Conservation (phyloP, 2,113 vertebrate species). For the Chloebia gouldiae region DNA sequence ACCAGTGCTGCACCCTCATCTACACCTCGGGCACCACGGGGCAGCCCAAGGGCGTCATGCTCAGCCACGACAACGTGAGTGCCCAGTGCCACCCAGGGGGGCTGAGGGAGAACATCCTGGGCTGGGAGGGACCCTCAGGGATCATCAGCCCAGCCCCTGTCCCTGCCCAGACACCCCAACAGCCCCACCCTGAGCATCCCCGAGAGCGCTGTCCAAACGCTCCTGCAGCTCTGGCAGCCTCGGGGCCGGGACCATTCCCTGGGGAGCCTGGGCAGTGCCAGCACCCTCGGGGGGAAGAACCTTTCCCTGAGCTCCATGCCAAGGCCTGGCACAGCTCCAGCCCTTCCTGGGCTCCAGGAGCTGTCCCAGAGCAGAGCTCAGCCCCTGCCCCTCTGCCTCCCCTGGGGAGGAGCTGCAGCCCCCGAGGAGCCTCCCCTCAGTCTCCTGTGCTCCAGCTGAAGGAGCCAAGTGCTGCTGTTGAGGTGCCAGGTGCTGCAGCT, state of each 20-base stretch:
- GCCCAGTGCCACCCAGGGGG: no score
- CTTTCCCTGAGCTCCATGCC: background rate
- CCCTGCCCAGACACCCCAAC: background rate
- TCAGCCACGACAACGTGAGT: conserved; percentile 94
- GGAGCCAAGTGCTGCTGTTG: rapidly evolving
- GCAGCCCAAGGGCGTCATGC: conserved; percentile 92
- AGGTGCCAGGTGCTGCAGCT: rapidly evolving
- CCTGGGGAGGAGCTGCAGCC: background rate
- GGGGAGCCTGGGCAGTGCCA: background rate
- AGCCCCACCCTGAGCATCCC: background rate
- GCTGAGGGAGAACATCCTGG: background rate
- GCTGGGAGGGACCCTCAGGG: background rate
- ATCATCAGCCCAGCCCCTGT: rapidly evolving
- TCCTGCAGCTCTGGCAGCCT: background rate
- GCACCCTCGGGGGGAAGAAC: background rate
- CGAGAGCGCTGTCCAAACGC: background rate
- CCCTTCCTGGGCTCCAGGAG: background rate
- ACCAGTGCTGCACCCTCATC: conserved; percentile 90
- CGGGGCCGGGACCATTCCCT: background rate
- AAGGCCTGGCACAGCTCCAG: background rate
- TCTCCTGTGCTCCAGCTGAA: background rate
- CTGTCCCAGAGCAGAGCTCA: no score
- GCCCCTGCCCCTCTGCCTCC: background rate
- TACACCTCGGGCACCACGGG: conserved; percentile 93
- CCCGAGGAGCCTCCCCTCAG: background rate